Percentiles rank a stretch among this genome's conserved stretches.
Evolutionary conservation across 2,888 invertebrate genomes (phyloP).

Genomic region (Acrobasis repandana): DNA sequence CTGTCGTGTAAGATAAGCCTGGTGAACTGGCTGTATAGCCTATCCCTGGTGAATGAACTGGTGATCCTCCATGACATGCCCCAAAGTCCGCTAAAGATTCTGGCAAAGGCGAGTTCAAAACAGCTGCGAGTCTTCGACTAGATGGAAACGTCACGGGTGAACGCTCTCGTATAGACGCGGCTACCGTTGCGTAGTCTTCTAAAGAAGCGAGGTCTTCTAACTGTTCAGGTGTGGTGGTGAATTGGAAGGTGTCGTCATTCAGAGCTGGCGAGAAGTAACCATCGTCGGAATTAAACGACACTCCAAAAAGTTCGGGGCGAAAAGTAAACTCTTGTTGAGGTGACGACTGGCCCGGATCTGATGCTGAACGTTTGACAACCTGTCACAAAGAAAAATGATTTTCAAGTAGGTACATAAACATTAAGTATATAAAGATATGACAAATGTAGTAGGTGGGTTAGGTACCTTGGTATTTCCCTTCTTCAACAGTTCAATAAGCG

Average conservation of each 20-base stretch:
- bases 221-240: slow-evolving; percentile 84
- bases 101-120: slow-evolving; percentile 89
- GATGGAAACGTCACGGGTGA: slow-evolving; percentile 85
- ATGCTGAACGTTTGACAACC: slow-evolving; percentile 88
- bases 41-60: slow-evolving; percentile 80
- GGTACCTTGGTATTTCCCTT: slow-evolving; percentile 84
- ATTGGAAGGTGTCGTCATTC: slow-evolving; percentile 90
- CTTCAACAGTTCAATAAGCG: slow-evolving; percentile 90
- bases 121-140: slow-evolving; percentile 89
- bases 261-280: slow-evolving; percentile 85
- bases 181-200: slow-evolving; percentile 84
- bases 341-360: slow-evolving; percentile 86
- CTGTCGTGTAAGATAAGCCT: slow-evolving; percentile 90
- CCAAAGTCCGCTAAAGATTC: slow-evolving; percentile 92
- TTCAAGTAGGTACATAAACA: not conserved
- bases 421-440: too few species aligned
- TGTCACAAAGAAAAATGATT: slow-evolving; percentile 36
- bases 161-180: slow-evolving; percentile 81
- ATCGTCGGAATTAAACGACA: slow-evolving; percentile 85
- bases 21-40: slow-evolving; percentile 78
- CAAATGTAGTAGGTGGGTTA: slow-evolving; percentile 13
- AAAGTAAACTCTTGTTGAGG: slow-evolving; percentile 83
- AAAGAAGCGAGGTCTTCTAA: slow-evolving; percentile 84
- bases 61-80: slow-evolving; percentile 86
- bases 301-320: slow-evolving; percentile 84